Conservation (phyloP, 1,140 invertebrate species). For the Tetraneura akinire region DNA sequence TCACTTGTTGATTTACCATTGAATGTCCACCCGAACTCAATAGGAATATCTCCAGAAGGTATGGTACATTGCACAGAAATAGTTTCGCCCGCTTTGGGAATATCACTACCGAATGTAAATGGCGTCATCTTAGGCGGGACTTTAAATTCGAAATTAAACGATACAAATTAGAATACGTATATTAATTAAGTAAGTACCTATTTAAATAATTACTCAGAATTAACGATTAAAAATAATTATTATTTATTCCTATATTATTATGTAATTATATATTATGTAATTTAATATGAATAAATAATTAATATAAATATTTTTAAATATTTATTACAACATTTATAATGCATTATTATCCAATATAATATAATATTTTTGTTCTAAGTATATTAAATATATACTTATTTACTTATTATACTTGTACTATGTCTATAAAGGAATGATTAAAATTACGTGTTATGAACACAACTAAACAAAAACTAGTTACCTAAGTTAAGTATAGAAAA, state of each 20-base stretch:
- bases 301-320: no score
- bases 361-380: no score
- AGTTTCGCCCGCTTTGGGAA: constrained; percentile 60
- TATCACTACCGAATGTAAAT: constrained; percentile 67
- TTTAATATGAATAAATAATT: no score
- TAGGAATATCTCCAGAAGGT: constrained; percentile 66
- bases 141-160: constrained; percentile 56
- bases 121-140: constrained; percentile 73
- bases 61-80: constrained; percentile 66
- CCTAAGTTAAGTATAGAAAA: neutral
- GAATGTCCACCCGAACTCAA: constrained; percentile 65
- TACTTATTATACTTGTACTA: no score
- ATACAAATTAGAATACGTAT: constrained; percentile 7
- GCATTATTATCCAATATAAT: no score
- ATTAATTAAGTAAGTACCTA: no score
- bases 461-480: constrained; percentile 9
- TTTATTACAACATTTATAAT: no score
- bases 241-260: no score
- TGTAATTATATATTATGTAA: no score
- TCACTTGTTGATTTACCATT: constrained; percentile 62
- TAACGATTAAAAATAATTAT: no score
- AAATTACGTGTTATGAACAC: neutral
- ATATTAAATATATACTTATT: no score
- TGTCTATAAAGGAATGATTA: neutral
- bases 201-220: neutral